Evolutionary conservation across 2,797 vertebrate species (phyloP).

Genomic region (Sebastes trivittatus): DNA sequence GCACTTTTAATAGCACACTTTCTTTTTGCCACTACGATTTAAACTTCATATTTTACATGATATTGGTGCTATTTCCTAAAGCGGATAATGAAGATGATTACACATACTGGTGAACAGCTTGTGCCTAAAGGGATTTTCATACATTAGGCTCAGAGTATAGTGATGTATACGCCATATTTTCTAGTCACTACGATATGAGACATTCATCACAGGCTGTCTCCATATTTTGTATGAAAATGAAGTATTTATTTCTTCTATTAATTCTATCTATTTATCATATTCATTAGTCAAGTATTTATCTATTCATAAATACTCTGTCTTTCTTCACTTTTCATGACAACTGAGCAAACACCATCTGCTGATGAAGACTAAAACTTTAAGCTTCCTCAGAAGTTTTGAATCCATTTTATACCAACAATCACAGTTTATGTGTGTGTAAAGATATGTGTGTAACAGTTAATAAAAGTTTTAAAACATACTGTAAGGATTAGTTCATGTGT

Average conservation of each 20-base stretch:
- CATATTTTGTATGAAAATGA: background rate
- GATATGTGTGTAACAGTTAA: background rate
- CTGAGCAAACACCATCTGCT: background rate
- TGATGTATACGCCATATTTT: background rate
- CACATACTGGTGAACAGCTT: background rate
- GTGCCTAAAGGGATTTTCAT: background rate
- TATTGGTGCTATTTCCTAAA: background rate
- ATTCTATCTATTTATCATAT: background rate
- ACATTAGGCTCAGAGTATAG: background rate
- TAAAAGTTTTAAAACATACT: too few relatives aligned
- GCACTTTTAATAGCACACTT: slow-evolving; percentile 30
- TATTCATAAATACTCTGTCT: background rate
- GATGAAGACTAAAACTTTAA: background rate
- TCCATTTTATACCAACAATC: background rate
- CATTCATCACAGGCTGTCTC: too few relatives aligned
- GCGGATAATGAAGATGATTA: background rate
- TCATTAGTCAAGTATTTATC: background rate
- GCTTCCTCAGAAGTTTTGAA: too few relatives aligned
- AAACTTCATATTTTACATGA: background rate
- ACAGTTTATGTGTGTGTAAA: background rate
- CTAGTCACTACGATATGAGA: background rate
- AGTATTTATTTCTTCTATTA: background rate
- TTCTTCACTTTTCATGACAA: background rate
- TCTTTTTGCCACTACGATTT: background rate
- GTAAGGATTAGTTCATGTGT: too few relatives aligned